Conservation (phyloP, 2,797 vertebrate species). For the Myiothlypis chrysogaster region DNA sequence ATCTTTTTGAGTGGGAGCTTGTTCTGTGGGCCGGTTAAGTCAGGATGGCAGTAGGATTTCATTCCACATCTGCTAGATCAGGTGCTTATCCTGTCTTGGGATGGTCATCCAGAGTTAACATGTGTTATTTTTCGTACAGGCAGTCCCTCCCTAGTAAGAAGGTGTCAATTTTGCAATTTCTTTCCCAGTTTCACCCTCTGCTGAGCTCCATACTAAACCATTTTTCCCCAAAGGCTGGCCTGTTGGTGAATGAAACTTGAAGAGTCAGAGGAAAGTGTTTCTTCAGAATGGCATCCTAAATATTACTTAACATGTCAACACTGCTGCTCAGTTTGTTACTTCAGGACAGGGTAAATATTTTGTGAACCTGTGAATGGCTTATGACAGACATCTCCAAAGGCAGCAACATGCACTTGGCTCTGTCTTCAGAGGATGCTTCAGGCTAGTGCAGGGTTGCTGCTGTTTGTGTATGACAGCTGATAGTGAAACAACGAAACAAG, state of each 20-base stretch:
- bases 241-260: background rate
- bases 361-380: background rate
- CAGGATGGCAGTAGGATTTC: background rate
- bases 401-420: rapidly evolving
- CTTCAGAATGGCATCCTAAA: background rate
- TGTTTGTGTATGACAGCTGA: background rate
- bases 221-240: background rate
- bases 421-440: background rate
- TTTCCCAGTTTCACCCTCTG: background rate
- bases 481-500: background rate
- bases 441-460: background rate
- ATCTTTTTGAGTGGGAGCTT: background rate
- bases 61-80: background rate
- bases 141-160: background rate
- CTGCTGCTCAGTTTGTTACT: background rate
- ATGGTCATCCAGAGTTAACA: background rate
- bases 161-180: background rate
- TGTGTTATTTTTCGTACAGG: background rate
- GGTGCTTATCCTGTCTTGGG: background rate
- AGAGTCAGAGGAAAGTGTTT: background rate
- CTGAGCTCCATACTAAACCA: background rate
- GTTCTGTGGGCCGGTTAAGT: background rate
- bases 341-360: background rate
- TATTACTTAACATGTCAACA: background rate
- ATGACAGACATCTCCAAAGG: background rate